Percentiles rank a stretch among this genome's conserved stretches.
Evolutionary conservation across 2,113 vertebrate species (phyloP).

Genomic region (Holacanthus passer): DNA sequence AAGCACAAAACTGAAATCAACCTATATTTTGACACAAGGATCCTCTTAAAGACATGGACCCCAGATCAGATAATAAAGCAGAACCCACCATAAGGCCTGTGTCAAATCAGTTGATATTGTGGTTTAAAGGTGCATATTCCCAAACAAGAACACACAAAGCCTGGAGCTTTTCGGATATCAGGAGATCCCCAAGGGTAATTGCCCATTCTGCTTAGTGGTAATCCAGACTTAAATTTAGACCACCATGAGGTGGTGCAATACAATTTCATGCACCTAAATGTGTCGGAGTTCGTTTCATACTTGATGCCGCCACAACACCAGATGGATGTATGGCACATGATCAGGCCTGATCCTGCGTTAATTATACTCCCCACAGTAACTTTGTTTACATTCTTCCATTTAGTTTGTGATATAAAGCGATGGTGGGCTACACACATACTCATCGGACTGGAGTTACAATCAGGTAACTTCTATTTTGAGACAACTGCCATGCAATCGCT

Average conservation of each 20-base stretch:
- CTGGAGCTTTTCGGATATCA: background rate
- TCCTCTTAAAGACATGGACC: background rate
- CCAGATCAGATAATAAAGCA: background rate
- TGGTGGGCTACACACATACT: background rate
- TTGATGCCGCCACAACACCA: background rate
- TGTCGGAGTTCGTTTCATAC: background rate
- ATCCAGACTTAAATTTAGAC: background rate
- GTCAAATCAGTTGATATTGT: background rate
- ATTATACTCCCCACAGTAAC: background rate
- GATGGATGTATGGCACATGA: background rate
- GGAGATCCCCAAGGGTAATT: background rate
- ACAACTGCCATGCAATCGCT: background rate
- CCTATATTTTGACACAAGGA: background rate
- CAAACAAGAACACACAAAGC: background rate
- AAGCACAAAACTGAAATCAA: background rate
- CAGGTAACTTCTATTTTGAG: background rate
- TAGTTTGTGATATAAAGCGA: background rate
- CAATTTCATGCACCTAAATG: background rate
- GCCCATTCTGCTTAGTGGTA: background rate
- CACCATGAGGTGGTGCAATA: background rate
- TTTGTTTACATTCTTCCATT: background rate
- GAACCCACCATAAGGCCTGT: background rate
- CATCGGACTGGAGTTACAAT: background rate
- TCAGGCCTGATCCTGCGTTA: constrained; percentile 1
- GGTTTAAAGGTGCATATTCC: background rate